Conservation (phyloP, 2,113 vertebrate genomes). For the Pteruthius melanotis region DNA sequence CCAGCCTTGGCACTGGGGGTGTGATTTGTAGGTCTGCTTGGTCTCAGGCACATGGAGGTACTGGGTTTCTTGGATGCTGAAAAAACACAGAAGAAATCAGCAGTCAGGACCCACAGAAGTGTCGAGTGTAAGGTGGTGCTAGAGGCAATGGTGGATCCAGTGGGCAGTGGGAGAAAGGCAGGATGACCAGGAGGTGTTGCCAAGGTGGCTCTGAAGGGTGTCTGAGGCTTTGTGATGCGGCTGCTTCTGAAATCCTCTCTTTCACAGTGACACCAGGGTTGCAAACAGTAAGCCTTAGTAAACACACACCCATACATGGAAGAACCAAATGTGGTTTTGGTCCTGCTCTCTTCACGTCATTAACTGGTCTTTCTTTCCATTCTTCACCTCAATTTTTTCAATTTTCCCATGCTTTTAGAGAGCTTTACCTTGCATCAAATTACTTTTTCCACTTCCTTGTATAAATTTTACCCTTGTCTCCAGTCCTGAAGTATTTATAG, state of each 20-base stretch:
- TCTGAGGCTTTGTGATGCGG: too few relatives aligned
- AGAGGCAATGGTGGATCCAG: background rate
- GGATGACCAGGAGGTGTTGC: background rate
- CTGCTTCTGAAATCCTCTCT: background rate
- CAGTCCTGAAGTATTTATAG: slow-evolving; percentile 47
- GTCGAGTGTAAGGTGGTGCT: rapidly evolving
- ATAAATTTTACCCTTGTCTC: slow-evolving; percentile 37
- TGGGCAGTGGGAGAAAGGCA: rapidly evolving
- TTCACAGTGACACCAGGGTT: background rate
- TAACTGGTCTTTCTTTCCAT: background rate
- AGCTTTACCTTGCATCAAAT: background rate
- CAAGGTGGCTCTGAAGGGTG: background rate
- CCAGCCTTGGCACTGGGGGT: background rate
- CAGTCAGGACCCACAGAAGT: background rate
- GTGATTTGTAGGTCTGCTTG: background rate
- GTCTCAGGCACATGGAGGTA: background rate
- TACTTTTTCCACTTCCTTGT: slow-evolving; percentile 15
- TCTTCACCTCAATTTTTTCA: background rate
- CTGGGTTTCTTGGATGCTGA: background rate
- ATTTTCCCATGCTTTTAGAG: background rate
- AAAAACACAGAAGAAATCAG: background rate
- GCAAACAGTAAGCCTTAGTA: background rate
- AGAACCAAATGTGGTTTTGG: background rate
- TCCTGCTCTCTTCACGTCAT: background rate
- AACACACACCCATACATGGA: rapidly evolving